Base-by-base conservation (phyloP, 2,113 vertebrate species). In the Tyrannus savana region DNA sequence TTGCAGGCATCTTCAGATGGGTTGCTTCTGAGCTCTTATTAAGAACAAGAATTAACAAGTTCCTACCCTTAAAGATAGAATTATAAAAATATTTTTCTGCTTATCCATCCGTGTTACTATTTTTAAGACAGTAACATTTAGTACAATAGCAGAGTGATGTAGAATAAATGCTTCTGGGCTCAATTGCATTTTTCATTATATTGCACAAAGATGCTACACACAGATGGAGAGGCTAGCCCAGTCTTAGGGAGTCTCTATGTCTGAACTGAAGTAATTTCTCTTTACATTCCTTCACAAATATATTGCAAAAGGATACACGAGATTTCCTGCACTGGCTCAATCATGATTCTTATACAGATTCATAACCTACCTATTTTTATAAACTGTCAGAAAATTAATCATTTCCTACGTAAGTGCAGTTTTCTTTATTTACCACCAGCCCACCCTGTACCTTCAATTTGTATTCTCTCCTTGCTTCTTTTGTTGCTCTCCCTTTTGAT, bases 351-450 rank as follows among this genome's bases (percentile, higher is more conserved):
- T 46, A 68, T 68, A 39, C 41, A 87, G 74, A 91, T 76, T 76
- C n/a, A 62, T 31, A 60, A 42, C 14, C 25, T 84, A 41, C 16
- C 19, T 87, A 82, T 85, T 94, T 92, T 95, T 91, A 82, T 53
- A 84, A 92, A 72, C 16, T 62, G 35, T 62, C 58, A 87, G 46
- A 89, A 95, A 89, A 89, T 69, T 53, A 82, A 62, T 96, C 2
- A 80, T 82, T 94, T 87, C 46, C 71, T 78, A 87, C 84, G 8
- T 37, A 33, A 62, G 15, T 49, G 25, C 23, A 44, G 15, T 81
- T 90, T 79, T 90, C 82, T 87, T 92, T 95, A 60, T 94, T 91
- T 82, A 33, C 12, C 66, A 76, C 18, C 66, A 83, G 23, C 71
- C 84, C 28, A 82, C 52, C 22, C 9, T 2, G 1, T 42, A 19